phyloP scores from a whole-genome alignment of 1,140 invertebrate species.

The Drosophila obscura region DNA sequence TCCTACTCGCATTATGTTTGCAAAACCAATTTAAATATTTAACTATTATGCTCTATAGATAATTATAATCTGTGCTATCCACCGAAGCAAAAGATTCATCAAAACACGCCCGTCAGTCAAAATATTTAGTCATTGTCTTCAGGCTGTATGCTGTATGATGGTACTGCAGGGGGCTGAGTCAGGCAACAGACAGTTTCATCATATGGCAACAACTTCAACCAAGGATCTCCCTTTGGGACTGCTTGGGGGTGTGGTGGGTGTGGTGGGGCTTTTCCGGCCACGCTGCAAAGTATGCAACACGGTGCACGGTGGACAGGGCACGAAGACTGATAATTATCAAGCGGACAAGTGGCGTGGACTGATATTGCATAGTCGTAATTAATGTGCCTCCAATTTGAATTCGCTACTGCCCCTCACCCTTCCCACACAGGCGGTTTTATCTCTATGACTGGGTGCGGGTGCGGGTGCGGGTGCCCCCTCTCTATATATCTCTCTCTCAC shows the following conservation, averaged over 20 bases:
- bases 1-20: slow-evolving; percentile 24
- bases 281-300: slow-evolving; percentile 38
- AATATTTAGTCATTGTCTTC: slow-evolving; percentile 23
- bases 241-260: no score
- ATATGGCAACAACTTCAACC: no score
- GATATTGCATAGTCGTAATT: slow-evolving; percentile 25
- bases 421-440: slow-evolving; percentile 3
- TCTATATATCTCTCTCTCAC: no score
- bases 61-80: slow-evolving; percentile 29
- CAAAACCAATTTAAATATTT: slow-evolving; percentile 53
- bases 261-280: background rate
- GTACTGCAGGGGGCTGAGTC: background rate
- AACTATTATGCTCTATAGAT: slow-evolving; percentile 35
- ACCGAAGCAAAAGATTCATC: slow-evolving; percentile 1
- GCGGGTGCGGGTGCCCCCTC: no score
- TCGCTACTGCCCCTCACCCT: slow-evolving; percentile 6
- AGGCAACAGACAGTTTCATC: background rate
- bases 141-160: background rate
- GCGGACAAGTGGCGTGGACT: slow-evolving; percentile 12
- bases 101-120: background rate
- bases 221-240: no score
- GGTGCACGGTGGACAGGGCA: background rate
- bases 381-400: slow-evolving; percentile 43
- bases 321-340: slow-evolving; percentile 16
- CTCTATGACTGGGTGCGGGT: background rate